Conservation (phyloP, 2,888 invertebrate species). For the Spodoptera picta region DNA sequence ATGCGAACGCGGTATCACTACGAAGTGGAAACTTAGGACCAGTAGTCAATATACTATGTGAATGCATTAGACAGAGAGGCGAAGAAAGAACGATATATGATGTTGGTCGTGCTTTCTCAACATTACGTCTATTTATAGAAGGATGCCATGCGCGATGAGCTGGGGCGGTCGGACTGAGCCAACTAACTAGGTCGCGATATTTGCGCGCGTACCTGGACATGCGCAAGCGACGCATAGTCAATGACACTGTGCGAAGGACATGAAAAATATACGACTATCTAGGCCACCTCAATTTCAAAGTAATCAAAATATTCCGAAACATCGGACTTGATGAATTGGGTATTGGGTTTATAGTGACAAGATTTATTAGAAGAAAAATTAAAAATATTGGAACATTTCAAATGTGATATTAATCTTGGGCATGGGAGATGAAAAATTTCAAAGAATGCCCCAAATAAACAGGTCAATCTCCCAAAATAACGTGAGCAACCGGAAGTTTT, state of each 20-base stretch:
- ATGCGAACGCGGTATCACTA: not conserved
- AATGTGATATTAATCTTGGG: conserved; percentile 63
- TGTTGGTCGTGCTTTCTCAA: conserved; percentile 73
- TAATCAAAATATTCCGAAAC: conserved; percentile 48
- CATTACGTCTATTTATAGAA: conserved; percentile 78
- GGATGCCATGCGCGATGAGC: conserved; percentile 71
- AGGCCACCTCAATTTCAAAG: conserved; percentile 58
- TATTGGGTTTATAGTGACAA: conserved; percentile 48
- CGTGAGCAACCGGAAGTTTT: conserved; percentile 69
- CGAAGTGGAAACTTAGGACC: conserved; percentile 1
- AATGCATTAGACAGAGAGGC: conserved; percentile 28
- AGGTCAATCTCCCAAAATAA: conserved; percentile 75
- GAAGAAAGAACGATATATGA: conserved; percentile 47
- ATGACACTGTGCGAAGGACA: conserved; percentile 68
- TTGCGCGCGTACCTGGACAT: conserved; percentile 68
- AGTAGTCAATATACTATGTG: conserved; percentile 4
- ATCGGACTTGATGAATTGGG: conserved; percentile 54
- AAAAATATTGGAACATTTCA: conserved; percentile 53
- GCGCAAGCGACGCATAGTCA: conserved; percentile 64
- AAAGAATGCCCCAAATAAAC: conserved; percentile 70
- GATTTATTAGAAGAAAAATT: conserved; percentile 58
- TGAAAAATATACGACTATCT: conserved; percentile 51
- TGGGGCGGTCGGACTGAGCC: conserved; percentile 65
- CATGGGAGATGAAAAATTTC: conserved; percentile 62
- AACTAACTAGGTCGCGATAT: conserved; percentile 83